A percentile compares a stretch with the other conserved stretches of the same genome.
These are phyloP conservation scores for Dromius quadrimaculatus DNA, from an alignment of 2,888 invertebrate genomes.

Conservation along the genomic window DNA sequence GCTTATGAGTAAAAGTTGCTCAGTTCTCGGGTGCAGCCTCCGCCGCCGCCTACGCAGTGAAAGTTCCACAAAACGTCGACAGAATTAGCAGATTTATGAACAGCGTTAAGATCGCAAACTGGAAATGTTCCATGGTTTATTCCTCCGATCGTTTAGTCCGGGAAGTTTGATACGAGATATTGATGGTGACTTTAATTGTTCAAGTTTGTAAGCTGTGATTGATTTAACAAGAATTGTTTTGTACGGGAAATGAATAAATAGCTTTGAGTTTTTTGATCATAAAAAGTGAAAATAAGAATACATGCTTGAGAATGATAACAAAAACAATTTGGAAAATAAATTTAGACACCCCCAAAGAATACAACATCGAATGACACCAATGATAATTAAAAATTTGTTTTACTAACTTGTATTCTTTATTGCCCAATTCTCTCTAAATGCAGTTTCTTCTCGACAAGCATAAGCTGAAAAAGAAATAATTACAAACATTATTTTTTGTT, in stretches of 20 bases:
- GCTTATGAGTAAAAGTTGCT: slow-evolving; percentile 29
- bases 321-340: too few species aligned
- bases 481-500: slow-evolving; percentile 12
- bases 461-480: slow-evolving; percentile 38
- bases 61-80: slow-evolving; percentile 18
- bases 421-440: slow-evolving; percentile 39
- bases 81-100: slow-evolving; percentile 38
- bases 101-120: neutral
- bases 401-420: slow-evolving; percentile 36
- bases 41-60: slow-evolving; percentile 33
- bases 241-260: neutral
- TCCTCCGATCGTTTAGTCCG: neutral
- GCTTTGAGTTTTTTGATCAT: too few species aligned
- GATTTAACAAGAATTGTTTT: neutral
- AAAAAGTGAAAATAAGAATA: too few species aligned
- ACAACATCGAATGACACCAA: slow-evolving; percentile 39
- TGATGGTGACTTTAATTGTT: slow-evolving; percentile 6
- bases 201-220: neutral
- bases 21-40: slow-evolving; percentile 7
- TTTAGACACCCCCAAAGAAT: slow-evolving; percentile 16
- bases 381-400: slow-evolving; percentile 20
- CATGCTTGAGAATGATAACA: too few species aligned
- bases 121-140: neutral
- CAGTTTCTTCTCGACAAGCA: slow-evolving; percentile 35
- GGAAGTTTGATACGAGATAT: neutral